Percentiles rank a stretch among this genome's conserved stretches.
These are phyloP conservation scores for Strigamia transsilvanica DNA, from an alignment of 2,888 invertebrate species.

Conservation along the genomic window DNA sequence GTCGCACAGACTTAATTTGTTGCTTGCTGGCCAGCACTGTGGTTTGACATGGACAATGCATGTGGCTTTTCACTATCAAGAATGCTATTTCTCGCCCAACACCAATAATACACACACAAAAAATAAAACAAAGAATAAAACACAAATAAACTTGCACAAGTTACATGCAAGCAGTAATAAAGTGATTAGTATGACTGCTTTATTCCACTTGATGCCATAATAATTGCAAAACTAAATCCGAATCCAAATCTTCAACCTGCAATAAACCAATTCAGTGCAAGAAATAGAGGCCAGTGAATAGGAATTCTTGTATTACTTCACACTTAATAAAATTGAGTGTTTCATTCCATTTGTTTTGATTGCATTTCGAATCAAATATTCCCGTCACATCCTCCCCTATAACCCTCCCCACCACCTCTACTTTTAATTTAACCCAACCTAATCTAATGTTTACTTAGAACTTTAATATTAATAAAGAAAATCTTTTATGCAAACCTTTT, in stretches of 20 bases:
- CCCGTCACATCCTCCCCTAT: background rate
- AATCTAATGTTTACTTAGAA: background rate
- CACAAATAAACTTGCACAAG: too few relatives aligned
- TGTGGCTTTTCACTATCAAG: too few relatives aligned
- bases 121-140: too few relatives aligned
- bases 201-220: too few relatives aligned
- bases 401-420: background rate
- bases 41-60: too few relatives aligned
- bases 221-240: background rate
- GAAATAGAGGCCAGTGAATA: background rate
- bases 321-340: slow-evolving; percentile 5
- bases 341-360: slow-evolving; percentile 20
- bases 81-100: too few relatives aligned
- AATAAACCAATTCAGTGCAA: background rate
- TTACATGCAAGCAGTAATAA: too few relatives aligned
- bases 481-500: background rate
- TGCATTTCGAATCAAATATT: slow-evolving; percentile 3
- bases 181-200: too few relatives aligned
- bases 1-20: too few relatives aligned
- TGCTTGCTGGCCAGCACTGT: too few relatives aligned
- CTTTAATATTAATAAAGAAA: background rate
- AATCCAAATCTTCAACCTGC: background rate
- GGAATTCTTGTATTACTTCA: slow-evolving; percentile 20
- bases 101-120: too few relatives aligned
- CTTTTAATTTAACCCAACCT: background rate